Evolutionary conservation across 2,888 invertebrate genomes (phyloP).

Genomic region (Ethmia dodecea): DNA sequence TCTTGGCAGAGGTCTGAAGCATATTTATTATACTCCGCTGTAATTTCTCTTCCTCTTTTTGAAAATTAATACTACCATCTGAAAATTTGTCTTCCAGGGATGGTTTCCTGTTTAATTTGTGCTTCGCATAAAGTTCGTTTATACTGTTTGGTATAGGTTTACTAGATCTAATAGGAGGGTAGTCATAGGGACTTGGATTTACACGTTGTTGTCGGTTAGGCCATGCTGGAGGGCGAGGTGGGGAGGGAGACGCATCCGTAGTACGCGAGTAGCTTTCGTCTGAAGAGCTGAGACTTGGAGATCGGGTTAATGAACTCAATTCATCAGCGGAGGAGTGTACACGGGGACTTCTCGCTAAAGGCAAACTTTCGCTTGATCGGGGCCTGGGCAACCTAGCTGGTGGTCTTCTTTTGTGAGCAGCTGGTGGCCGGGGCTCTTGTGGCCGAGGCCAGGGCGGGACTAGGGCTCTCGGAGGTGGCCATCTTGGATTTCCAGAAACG

Average conservation of each 20-base stretch:
- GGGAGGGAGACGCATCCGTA: slow-evolving; percentile 82
- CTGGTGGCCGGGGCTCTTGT: slow-evolving; percentile 59
- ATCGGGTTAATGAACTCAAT: slow-evolving; percentile 87
- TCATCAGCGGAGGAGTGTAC: slow-evolving; percentile 90
- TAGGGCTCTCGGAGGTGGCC: slow-evolving; percentile 71
- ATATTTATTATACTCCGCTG: slow-evolving; percentile 70
- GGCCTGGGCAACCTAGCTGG: slow-evolving; percentile 77
- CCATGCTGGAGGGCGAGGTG: slow-evolving; percentile 74
- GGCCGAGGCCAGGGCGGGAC: slow-evolving; percentile 82
- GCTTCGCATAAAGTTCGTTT: slow-evolving; percentile 61
- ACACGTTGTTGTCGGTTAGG: slow-evolving; percentile 70
- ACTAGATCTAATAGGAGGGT: slow-evolving; percentile 74
- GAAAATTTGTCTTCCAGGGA: slow-evolving; percentile 60
- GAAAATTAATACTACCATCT: slow-evolving; percentile 51
- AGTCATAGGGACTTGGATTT: slow-evolving; percentile 76
- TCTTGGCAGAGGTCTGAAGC: slow-evolving; percentile 76
- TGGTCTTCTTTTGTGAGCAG: slow-evolving; percentile 55
- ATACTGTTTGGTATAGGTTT: slow-evolving; percentile 55
- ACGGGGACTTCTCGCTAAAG: slow-evolving; percentile 75
- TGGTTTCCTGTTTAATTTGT: slow-evolving; percentile 56
- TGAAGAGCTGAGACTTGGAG: slow-evolving; percentile 89
- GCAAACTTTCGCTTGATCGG: slow-evolving; percentile 82
- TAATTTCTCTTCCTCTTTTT: slow-evolving; percentile 69
- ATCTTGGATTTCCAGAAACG: slow-evolving; percentile 45
- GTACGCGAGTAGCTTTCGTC: slow-evolving; percentile 91